Percentiles rank a stretch among this genome's conserved stretches.
These are phyloP conservation scores for Callionymus lyra DNA, from an alignment of 2,113 vertebrate genomes.

Conservation along the genomic window DNA sequence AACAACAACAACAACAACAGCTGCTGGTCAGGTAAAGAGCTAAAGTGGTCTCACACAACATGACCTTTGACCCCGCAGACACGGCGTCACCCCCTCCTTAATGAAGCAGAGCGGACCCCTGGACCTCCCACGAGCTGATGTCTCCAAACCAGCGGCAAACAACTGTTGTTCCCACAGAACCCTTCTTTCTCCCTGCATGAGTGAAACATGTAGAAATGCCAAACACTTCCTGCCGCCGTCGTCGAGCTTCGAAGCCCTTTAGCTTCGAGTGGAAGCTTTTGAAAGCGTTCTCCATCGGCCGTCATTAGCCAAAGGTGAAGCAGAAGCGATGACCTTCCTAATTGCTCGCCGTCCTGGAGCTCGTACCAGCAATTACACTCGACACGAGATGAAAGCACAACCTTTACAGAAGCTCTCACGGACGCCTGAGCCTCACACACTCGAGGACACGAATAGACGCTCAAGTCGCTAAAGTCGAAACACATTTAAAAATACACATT, in stretches of 20 bases:
- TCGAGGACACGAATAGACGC: too few species aligned
- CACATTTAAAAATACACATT: too few species aligned
- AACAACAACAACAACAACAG: constrained; percentile 30
- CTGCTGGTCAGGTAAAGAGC: constrained; percentile 23
- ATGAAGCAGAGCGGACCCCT: constrained; percentile 17
- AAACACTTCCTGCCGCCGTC: neutral
- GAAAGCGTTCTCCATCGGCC: constrained; percentile 41
- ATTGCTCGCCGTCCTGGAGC: constrained; percentile 33
- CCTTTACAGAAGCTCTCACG: neutral
- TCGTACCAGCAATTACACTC: constrained; percentile 48
- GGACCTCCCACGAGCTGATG: constrained; percentile 15
- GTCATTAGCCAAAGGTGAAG: constrained; percentile 47
- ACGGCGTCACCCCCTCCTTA: constrained; percentile 4
- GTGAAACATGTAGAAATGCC: neutral
- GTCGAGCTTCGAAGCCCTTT: too few species aligned
- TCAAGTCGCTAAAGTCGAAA: too few species aligned
- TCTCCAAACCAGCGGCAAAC: too few species aligned
- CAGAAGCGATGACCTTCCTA: constrained; percentile 46
- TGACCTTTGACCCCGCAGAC: constrained; percentile 31
- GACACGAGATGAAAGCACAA: constrained; percentile 20
- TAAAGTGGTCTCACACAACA: constrained; percentile 1
- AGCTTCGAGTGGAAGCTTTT: constrained; percentile 18
- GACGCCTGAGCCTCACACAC: too few species aligned
- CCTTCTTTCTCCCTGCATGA: too few species aligned
- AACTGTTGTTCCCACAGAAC: too few species aligned